Evolutionary conservation across 2,888 invertebrate genomes (phyloP), one percentile per base, ranked within the genome.

Genomic region (Tetragonula carbonaria): DNA sequence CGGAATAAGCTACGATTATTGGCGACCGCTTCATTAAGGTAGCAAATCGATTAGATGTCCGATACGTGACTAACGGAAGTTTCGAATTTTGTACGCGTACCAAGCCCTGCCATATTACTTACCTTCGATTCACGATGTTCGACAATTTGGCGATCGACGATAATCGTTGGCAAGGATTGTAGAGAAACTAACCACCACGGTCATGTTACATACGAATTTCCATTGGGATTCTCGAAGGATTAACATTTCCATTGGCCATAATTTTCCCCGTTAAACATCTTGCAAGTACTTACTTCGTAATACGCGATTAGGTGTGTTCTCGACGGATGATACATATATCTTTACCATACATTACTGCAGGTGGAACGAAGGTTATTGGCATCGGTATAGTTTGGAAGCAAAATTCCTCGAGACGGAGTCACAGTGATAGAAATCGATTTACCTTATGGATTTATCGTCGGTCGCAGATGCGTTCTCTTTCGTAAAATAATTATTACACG

Each of bases 371-470:
- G 33, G 67, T 72, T 80, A 80, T 85, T 74, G 74, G 23, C 23
- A 23, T 23, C 23, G 23, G 66, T 76, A 55, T 8, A 33, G 73
- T 28, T 66, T 71, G 59, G 18, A 33, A 63, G 65, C 45, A 63
- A 80, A 74, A 80, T 85, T 83, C 76, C 80, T 83, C 14, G 2
- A 75, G 33, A 55, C 63, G 68, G 70, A 74, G 85, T 86, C 73
- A 53, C 73, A 55, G 74, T 71, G 71, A 74, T 70, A 67, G 53
- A 45, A 57, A 66, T 63, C 28, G 53, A 16, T 45, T 65, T 57
- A 70, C 8, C 21, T 18, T 57, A 28, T 55, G 16, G 45, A 71
- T 70, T 62, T 80, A 67, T 55, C 28, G 71, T 67, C 2, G 18
- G 13, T 33, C 28, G 23, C 13, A 23, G 62, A 8, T 45, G 21